phyloP scores from a whole-genome alignment of 2,797 vertebrate genomes.

The Pangasius sanitwongsei region DNA sequence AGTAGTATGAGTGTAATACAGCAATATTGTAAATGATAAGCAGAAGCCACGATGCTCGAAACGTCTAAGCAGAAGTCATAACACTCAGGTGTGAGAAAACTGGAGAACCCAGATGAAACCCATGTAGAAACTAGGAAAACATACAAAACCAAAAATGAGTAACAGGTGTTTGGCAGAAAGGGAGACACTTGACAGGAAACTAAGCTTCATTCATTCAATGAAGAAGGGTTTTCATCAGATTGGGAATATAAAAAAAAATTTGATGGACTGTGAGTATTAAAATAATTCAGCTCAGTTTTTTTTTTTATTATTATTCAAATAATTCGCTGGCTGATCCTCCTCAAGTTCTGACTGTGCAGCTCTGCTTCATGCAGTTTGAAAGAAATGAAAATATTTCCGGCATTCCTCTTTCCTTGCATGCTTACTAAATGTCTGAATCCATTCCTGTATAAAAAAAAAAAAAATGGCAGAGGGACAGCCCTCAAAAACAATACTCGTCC shows the following conservation, averaged over 20 bases:
- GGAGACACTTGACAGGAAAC: background rate
- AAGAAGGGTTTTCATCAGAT: background rate
- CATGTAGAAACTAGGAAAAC: background rate
- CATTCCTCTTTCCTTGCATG: constrained; percentile 13
- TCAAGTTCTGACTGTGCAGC: background rate
- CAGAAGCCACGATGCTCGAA: background rate
- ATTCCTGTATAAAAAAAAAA: background rate
- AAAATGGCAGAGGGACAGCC: background rate
- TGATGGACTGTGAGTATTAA: background rate
- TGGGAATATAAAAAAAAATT: background rate
- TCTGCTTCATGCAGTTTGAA: background rate
- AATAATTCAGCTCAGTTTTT: background rate
- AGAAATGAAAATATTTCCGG: constrained; percentile 38
- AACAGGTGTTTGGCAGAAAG: constrained; percentile 8
- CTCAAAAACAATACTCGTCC: constrained; percentile 19
- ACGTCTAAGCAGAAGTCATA: background rate
- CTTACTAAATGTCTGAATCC: constrained; percentile 41
- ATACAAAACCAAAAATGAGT: background rate
- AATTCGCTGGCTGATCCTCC: background rate
- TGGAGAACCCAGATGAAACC: background rate
- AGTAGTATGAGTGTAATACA: background rate
- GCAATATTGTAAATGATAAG: background rate
- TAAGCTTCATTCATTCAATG: background rate
- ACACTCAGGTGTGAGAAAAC: background rate
- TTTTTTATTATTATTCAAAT: too few species aligned